These are phyloP conservation scores for Coilia nasus DNA, from an alignment of 2,797 vertebrate genomes.

Conservation along the genomic window DNA sequence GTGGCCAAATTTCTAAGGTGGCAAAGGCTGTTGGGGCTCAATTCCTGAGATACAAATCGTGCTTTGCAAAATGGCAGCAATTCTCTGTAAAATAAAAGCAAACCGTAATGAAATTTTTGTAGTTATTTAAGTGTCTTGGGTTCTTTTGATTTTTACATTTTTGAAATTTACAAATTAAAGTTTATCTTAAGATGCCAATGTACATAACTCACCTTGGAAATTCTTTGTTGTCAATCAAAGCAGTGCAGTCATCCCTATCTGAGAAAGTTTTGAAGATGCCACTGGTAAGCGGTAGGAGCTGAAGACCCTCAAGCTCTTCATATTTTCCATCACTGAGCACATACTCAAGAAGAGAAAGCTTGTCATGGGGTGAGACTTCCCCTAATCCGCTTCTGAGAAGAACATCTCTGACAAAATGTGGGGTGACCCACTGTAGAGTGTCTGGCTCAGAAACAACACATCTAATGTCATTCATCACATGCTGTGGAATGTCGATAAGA, in stretches of 20 bases:
- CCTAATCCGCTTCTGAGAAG: constrained; percentile 53
- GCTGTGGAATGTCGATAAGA: constrained; percentile 69
- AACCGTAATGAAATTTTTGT: no score
- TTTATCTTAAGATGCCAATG: neutral
- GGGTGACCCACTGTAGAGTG: constrained; percentile 66
- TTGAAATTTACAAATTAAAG: neutral
- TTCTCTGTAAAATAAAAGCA: constrained; percentile 59
- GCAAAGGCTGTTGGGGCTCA: constrained; percentile 62
- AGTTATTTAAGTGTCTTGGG: neutral
- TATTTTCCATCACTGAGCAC: constrained; percentile 73
- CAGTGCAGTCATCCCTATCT: constrained; percentile 61
- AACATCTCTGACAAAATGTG: constrained; percentile 64
- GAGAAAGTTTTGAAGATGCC: constrained; percentile 78
- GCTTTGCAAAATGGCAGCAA: constrained; percentile 77
- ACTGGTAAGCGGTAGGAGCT: constrained; percentile 77
- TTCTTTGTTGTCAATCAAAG: constrained; percentile 73
- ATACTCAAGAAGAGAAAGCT: constrained; percentile 73
- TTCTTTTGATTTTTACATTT: no score
- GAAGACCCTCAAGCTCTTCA: constrained; percentile 72
- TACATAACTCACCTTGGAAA: constrained; percentile 76
- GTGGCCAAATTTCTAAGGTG: constrained; percentile 70
- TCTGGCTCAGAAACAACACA: constrained; percentile 46
- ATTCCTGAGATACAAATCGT: constrained; percentile 73
- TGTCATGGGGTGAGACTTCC: constrained; percentile 58
- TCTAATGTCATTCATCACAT: constrained; percentile 64